Conservation (phyloP, 1,140 invertebrate species). For the Eurosta solidaginis region DNA sequence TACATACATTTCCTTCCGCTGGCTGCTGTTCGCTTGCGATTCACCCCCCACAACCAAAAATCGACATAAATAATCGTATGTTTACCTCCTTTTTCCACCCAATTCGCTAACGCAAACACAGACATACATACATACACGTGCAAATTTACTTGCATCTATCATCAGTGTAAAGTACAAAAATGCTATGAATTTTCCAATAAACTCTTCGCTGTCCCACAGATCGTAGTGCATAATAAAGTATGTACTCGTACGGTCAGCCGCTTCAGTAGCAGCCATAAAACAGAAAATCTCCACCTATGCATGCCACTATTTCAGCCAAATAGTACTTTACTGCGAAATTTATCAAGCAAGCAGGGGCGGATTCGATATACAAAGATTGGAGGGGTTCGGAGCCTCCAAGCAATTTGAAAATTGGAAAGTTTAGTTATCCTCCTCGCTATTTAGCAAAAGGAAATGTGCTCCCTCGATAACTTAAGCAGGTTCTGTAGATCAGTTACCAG, state of each 20-base stretch:
- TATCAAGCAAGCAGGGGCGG: too few species aligned
- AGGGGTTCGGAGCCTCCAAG: too few species aligned
- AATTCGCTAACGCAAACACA: not conserved
- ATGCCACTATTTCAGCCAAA: too few species aligned
- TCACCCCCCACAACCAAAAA: not conserved
- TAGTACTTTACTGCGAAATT: too few species aligned
- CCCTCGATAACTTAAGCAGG: too few species aligned
- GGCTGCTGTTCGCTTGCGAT: not conserved
- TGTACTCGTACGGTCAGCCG: not conserved
- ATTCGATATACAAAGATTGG: too few species aligned
- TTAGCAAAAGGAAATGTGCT: too few species aligned
- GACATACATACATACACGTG: too few species aligned
- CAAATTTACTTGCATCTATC: not conserved
- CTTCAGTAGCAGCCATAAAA: not conserved
- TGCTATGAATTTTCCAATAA: not conserved
- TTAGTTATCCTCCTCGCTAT: too few species aligned
- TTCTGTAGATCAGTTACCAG: too few species aligned
- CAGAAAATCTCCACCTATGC: not conserved
- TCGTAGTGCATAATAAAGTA: not conserved
- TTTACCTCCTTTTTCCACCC: not conserved
- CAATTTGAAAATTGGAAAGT: too few species aligned
- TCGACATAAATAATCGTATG: not conserved
- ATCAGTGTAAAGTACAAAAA: not conserved
- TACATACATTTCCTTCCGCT: not conserved
- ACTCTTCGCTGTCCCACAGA: not conserved